Base-by-base conservation (phyloP, 2,113 vertebrate species). In the Polypterus bichir region DNA sequence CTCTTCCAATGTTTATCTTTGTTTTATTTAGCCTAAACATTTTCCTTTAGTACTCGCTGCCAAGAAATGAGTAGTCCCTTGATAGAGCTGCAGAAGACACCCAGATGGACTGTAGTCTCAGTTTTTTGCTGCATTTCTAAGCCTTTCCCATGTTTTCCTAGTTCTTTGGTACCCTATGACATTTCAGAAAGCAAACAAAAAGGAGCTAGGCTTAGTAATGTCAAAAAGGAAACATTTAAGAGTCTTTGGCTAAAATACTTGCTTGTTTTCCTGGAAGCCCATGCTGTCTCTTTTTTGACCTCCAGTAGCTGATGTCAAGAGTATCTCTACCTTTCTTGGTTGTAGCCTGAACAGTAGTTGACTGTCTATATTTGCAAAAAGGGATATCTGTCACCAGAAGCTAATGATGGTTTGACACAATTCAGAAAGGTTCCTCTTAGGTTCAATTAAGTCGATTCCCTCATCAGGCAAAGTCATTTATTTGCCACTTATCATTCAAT, bases 311-410 rank as follows among this genome's bases (percentile, higher is more conserved):
- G 67, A 82, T 79, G 80, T 84, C 79, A 83, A 76, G 56, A 83
- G 82, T 79, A 27, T 27, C 76, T 79, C 76, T 70, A 74, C 69
- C 81, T 73, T 71, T 71, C 73, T 69, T 81, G 73, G 1, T 71
- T 80, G 77, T 77, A 75, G 70, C 73, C 82, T 77, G 77, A 75
- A 70, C 64, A 68, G 68, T 60, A 45, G 5, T 45, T 58, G 27
- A 7, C 56, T 58, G 27, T 45, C 56, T 9, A 58, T 7, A 44
- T 58, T n/a, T 45, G 56, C 46, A 45, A 45, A 58, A 8, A 58
- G 27, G 4, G 56, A 58, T 44, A 58, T 58, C 56, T 44, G 27
- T 58, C 56, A 44, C 56, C 56, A 58, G 44, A 58, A 58, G 46
- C 56, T 58, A 58, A 58, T 58, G 56, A 58, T 58, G 56, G 44